These are phyloP conservation scores for Cotesia vestalis DNA, from an alignment of 1,140 invertebrate genomes.

Conservation along the genomic window DNA sequence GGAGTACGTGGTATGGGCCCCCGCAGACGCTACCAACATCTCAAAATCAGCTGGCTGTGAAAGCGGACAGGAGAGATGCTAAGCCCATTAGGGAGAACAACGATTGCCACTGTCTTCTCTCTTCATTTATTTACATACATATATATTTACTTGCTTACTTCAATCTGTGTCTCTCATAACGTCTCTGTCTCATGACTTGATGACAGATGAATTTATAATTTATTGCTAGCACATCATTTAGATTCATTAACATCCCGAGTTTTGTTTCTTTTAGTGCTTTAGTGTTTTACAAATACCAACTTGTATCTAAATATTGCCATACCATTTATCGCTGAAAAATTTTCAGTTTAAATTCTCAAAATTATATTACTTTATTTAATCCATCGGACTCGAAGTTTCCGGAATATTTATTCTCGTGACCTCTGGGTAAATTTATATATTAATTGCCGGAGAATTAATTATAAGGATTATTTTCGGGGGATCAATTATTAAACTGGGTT, in stretches of 20 bases:
- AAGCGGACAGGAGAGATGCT: slow-evolving; percentile 61
- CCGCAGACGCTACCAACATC: slow-evolving; percentile 59
- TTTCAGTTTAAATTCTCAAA: too few species aligned
- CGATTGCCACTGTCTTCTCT: slow-evolving; percentile 52
- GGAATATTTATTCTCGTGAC: too few species aligned
- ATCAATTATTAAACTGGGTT: too few species aligned
- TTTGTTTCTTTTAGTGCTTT: neutral
- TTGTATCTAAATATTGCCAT: too few species aligned
- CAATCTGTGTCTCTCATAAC: neutral
- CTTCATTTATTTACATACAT: slow-evolving; percentile 25
- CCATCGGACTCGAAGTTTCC: too few species aligned
- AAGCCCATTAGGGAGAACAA: slow-evolving; percentile 62
- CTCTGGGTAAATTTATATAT: too few species aligned
- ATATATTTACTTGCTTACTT: neutral
- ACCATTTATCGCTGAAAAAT: too few species aligned
- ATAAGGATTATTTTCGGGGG: too few species aligned
- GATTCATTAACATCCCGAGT: neutral
- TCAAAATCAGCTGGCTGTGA: slow-evolving; percentile 66
- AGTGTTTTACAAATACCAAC: too few species aligned
- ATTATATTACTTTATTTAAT: too few species aligned
- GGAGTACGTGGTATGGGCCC: slow-evolving; percentile 58
- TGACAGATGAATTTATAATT: slow-evolving; percentile 22
- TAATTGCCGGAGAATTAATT: too few species aligned
- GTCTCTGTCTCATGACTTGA: slow-evolving; percentile 14
- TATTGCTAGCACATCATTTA: neutral